Conservation (phyloP, 2,797 vertebrate genomes). For the Benthosema pterotum region DNA sequence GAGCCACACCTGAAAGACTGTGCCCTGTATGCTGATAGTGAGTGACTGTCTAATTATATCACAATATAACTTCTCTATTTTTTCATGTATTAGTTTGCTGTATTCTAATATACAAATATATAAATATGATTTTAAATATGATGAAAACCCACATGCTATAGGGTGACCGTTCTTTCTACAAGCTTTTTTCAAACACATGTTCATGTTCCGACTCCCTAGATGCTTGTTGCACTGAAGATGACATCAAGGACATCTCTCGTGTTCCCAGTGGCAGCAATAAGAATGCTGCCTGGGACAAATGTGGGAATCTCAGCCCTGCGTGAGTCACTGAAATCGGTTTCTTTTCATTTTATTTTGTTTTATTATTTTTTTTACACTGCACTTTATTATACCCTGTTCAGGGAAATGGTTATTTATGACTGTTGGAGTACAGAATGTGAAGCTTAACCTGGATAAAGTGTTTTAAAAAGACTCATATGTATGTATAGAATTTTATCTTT, state of each 20-base stretch:
- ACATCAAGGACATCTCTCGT: constrained; percentile 70
- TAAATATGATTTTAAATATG: background rate
- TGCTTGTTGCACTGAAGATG: constrained; percentile 73
- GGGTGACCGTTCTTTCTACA: too few species aligned
- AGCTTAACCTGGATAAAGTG: too few species aligned
- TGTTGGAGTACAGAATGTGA: too few species aligned
- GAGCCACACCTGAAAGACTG: constrained; percentile 78
- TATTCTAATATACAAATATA: too few species aligned
- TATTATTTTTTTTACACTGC: too few species aligned
- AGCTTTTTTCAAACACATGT: constrained; percentile 6
- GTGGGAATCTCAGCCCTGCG: constrained; percentile 73
- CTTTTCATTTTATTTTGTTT: too few species aligned
- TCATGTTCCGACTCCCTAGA: constrained; percentile 51
- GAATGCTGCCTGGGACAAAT: constrained; percentile 77
- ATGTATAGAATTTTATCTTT: too few species aligned
- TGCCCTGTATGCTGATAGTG: constrained; percentile 78
- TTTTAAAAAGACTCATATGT: too few species aligned
- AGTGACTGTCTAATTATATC: constrained; percentile 51
- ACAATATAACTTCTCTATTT: background rate
- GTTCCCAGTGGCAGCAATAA: constrained; percentile 55
- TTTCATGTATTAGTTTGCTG: too few species aligned
- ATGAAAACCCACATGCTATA: background rate
- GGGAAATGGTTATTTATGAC: too few species aligned
- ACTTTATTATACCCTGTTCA: too few species aligned
- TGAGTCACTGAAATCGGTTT: constrained; percentile 47